phyloP scores from a whole-genome alignment of 1,140 invertebrate genomes.

The Cephus cinctus region DNA sequence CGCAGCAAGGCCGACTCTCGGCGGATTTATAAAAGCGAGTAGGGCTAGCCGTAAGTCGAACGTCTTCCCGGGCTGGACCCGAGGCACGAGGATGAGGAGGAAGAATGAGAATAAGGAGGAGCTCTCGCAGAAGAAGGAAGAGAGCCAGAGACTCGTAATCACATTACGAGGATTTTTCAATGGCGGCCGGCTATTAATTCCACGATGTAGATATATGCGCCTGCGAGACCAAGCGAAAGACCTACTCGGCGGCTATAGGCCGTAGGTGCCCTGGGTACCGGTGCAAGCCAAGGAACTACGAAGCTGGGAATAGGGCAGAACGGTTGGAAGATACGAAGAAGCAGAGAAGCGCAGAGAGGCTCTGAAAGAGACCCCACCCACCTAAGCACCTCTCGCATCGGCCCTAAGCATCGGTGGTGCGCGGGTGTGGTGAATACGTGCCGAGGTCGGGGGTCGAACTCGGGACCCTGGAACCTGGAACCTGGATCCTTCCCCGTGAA shows the following conservation, averaged over 20 bases:
- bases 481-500: constrained; percentile 5
- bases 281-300: constrained; percentile 14
- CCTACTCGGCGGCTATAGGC: not conserved
- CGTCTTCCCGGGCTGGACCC: constrained; percentile 21
- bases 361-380: not conserved
- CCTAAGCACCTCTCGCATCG: not conserved
- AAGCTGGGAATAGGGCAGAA: constrained; percentile 18
- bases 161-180: constrained; percentile 48
- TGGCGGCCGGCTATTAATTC: constrained; percentile 50
- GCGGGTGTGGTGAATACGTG: constrained; percentile 57
- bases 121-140: too few species aligned
- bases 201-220: constrained; percentile 27
- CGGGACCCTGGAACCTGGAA: constrained; percentile 26
- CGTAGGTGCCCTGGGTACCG: too few species aligned
- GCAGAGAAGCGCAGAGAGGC: not conserved
- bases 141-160: constrained; percentile 48
- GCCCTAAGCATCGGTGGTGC: constrained; percentile 36
- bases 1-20: too few species aligned
- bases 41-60: constrained; percentile 26
- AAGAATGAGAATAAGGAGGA: too few species aligned
- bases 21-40: constrained; percentile 38
- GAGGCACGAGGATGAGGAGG: constrained; percentile 16
- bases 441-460: constrained; percentile 50
- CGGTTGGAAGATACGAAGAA: not conserved
- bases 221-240: not conserved